Evolutionary conservation across 2,113 vertebrate species (phyloP).

Genomic region (Psittacula cyanocephala): DNA sequence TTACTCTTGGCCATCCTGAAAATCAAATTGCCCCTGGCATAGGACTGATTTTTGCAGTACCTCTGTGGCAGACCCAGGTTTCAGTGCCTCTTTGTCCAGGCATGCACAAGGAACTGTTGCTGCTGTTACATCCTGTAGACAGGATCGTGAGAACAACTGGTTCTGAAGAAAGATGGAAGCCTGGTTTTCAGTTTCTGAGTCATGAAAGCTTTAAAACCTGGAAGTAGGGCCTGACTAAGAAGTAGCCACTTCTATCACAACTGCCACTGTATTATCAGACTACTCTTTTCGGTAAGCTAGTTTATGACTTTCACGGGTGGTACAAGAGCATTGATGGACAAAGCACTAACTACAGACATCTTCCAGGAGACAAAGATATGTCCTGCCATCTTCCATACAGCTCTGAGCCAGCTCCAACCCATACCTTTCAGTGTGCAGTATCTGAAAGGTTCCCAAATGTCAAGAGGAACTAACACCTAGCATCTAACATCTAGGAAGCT

Average conservation of each 20-base stretch:
- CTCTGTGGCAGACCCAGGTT: background rate
- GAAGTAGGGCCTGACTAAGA: background rate
- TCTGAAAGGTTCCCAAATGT: background rate
- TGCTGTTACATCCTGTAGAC: background rate
- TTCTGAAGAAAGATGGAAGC: background rate
- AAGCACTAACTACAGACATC: background rate
- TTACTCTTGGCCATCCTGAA: background rate
- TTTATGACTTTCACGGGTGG: background rate
- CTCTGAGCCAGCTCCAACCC: background rate
- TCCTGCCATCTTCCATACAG: background rate
- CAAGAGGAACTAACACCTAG: background rate
- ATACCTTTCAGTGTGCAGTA: background rate
- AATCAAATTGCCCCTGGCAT: background rate
- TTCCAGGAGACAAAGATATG: background rate
- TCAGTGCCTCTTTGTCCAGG: accelerated
- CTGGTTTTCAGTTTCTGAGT: background rate
- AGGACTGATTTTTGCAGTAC: background rate
- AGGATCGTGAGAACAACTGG: background rate
- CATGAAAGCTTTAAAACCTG: background rate
- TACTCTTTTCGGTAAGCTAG: background rate
- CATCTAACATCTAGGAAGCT: background rate
- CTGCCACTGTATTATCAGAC: background rate
- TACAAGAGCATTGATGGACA: background rate
- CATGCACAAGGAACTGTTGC: background rate
- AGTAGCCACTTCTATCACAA: background rate